A percentile compares a stretch with the other conserved stretches of the same genome.
phyloP scores from a whole-genome alignment of 2,888 invertebrate species.

The Erebia palarica region DNA sequence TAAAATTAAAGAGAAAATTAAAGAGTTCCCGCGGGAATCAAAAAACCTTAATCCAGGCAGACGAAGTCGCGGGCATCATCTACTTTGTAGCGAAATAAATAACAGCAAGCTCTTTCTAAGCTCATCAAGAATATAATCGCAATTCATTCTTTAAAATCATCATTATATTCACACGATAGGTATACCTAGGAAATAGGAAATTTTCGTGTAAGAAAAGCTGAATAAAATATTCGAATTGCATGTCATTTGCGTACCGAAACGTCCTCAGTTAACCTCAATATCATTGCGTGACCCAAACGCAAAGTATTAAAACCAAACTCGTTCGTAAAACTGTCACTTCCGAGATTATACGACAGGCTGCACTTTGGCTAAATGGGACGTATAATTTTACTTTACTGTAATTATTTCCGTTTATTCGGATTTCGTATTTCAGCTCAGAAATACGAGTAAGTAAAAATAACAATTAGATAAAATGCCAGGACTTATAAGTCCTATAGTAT shows the following conservation, averaged over 20 bases:
- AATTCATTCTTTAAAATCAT: background rate
- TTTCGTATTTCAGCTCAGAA: background rate
- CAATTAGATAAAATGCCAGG: background rate
- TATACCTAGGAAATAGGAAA: background rate
- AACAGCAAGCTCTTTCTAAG: no score
- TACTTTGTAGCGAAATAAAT: no score
- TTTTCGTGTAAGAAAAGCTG: background rate
- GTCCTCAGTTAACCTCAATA: slow-evolving; percentile 25
- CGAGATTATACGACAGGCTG: slow-evolving; percentile 20
- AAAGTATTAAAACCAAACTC: slow-evolving; percentile 15
- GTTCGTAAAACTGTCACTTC: slow-evolving; percentile 27
- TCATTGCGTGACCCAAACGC: slow-evolving; percentile 19
- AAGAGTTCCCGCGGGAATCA: no score
- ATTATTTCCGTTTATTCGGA: background rate
- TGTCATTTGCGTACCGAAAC: slow-evolving; percentile 10
- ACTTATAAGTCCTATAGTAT: background rate
- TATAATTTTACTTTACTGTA: slow-evolving; percentile 9
- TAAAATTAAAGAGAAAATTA: no score
- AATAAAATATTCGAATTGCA: slow-evolving; percentile 17
- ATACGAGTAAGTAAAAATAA: background rate
- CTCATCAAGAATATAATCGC: no score
- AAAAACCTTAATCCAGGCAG: no score
- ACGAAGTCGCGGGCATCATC: no score
- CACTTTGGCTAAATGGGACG: slow-evolving; percentile 18
- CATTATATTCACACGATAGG: background rate